Evolutionary conservation across 2,797 vertebrate genomes (phyloP), one percentile per base, ranked within the genome.

Genomic region (Xenentodon cancila): DNA sequence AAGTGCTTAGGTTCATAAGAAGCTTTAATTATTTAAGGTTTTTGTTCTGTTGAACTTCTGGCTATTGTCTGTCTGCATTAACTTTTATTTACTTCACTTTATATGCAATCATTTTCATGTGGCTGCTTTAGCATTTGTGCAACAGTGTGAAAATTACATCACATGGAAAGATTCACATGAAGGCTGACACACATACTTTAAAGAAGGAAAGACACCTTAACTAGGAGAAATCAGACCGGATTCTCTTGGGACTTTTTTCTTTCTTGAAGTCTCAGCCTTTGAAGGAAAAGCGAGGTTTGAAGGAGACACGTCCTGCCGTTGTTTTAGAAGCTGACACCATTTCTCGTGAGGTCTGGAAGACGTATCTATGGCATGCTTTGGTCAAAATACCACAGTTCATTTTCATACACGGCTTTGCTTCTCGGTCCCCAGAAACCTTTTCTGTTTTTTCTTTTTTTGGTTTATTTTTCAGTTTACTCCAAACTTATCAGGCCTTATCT

Each of bases 81-180:
- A 40, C 30, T 34, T 15, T 25, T 5, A 6, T 20, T 49, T 50
- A 59, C 15, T 49, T 59, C 49, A 54, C 57, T 67, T 63, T 48
- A 54, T 49, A 17, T 57, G 64, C 3, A 18, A 64, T 75, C 47
- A 48, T 69, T 68, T 77, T 45, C 17, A 0, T 61, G 46, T 42
- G 53, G 54, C 69, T 73, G 22, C 48, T 9, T 72, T 22, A 47
- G 44, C 25, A 20, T 71, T 55, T 47, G 22, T 51, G 52, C 0
- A 0, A 27, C 43, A 9, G 16, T 19, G 59, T 66, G 51, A 77
- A 82, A 75, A 73, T 80, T 77, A 77, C 76, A 88, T 79, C 51
- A 79, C 44, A 73, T n/a, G 15, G 18, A 75, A 17, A 52, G 58
- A 57, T 60, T 68, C 37, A 65, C 25, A 2, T 27, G 44, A 55